These are phyloP conservation scores for Chondrosia reniformis DNA, from an alignment of 37 sponge, comb jelly and placozoan genomes.

Conservation along the genomic window DNA sequence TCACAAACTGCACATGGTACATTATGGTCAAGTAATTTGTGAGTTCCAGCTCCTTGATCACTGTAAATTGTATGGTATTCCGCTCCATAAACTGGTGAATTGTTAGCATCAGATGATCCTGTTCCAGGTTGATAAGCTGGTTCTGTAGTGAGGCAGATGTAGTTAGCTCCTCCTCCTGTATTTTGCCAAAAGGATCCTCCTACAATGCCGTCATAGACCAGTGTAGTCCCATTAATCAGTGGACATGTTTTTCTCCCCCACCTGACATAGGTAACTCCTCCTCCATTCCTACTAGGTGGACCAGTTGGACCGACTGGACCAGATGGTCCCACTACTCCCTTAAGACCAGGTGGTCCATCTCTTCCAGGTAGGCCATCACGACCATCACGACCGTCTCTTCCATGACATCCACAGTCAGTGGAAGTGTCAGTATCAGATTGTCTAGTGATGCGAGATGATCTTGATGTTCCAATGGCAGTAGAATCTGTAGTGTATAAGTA, in stretches of 20 bases:
- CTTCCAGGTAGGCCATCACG: background rate
- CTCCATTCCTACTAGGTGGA: background rate
- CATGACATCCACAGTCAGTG: no score
- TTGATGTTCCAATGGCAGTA: no score
- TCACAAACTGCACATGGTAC: constrained; percentile 60
- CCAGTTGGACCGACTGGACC: background rate
- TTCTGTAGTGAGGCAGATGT: constrained; percentile 7
- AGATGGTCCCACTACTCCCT: background rate
- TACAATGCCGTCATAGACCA: constrained; percentile 2
- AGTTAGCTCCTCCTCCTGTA: constrained; percentile 15
- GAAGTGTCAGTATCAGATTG: no score
- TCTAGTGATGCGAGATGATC: no score
- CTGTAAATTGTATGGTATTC: constrained; percentile 5
- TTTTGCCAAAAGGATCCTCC: constrained; percentile 2
- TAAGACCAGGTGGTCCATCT: background rate
- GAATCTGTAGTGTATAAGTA: no score
- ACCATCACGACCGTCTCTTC: background rate
- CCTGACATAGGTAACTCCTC: background rate
- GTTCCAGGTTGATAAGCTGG: background rate
- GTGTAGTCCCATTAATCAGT: background rate
- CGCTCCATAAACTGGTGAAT: constrained; percentile 13
- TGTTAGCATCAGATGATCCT: background rate
- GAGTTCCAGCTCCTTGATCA: background rate
- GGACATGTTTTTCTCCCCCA: constrained; percentile 32
- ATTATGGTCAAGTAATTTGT: constrained; percentile 2